Percentiles rank a stretch among this genome's conserved stretches.
Conservation (phyloP, 2,113 vertebrate genomes). For the Pterocles orientalis region DNA sequence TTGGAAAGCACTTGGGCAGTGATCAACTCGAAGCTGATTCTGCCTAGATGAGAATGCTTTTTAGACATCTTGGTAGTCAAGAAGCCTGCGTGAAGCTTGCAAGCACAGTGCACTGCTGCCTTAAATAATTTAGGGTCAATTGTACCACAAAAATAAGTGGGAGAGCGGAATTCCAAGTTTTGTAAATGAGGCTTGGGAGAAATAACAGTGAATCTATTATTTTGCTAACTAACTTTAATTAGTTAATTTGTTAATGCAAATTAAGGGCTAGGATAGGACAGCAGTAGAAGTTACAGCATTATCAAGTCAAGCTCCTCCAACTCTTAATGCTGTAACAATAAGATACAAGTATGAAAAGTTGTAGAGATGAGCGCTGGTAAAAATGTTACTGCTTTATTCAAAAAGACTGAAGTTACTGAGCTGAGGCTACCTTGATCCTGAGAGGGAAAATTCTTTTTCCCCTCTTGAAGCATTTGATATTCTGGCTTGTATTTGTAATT, state of each 20-base stretch:
- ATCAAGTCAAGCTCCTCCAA: not conserved
- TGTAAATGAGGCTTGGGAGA: not conserved
- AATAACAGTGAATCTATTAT: not conserved
- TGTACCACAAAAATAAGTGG: not conserved
- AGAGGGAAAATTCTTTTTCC: not conserved
- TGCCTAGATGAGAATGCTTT: not conserved
- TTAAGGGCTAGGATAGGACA: not conserved
- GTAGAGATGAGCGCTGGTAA: not conserved
- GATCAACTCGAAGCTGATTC: not conserved
- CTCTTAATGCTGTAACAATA: not conserved
- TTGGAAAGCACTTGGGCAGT: not conserved
- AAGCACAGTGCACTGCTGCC: accelerated
- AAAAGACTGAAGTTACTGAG: not conserved
- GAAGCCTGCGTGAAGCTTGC: not conserved
- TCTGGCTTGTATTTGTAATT: not conserved
- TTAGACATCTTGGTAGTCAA: not conserved
- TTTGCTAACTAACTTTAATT: not conserved
- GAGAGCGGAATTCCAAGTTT: not conserved
- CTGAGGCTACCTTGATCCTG: accelerated
- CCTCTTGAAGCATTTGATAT: not conserved
- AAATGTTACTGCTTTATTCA: not conserved
- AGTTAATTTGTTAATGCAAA: not conserved
- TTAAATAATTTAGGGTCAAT: not conserved
- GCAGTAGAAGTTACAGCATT: not conserved
- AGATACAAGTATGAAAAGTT: not conserved